Percentiles rank a stretch among this genome's conserved stretches.
These are phyloP conservation scores for Empis livida DNA, from an alignment of 2,888 invertebrate species.

Conservation along the genomic window DNA sequence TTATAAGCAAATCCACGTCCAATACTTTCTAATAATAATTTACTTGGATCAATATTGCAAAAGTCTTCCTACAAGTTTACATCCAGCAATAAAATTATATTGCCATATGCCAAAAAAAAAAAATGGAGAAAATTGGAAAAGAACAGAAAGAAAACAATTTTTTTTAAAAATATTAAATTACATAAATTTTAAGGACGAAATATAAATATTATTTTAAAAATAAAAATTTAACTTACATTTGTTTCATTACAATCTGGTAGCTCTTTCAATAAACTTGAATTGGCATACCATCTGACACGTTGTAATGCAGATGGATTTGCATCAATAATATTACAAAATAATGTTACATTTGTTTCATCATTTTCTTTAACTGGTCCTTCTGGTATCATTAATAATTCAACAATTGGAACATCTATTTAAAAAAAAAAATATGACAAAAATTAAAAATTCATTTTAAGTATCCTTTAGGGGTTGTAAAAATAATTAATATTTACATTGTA, in stretches of 20 bases:
- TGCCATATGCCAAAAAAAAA: constrained; percentile 23
- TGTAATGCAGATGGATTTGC: constrained; percentile 64
- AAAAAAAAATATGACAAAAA: no score
- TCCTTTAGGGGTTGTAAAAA: no score
- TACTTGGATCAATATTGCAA: constrained; percentile 77
- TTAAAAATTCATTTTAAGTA: no score
- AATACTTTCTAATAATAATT: constrained; percentile 72
- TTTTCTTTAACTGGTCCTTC: constrained; percentile 64
- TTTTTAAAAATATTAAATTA: neutral
- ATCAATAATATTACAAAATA: constrained; percentile 63
- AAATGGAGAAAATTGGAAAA: neutral
- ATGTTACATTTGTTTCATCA: constrained; percentile 65
- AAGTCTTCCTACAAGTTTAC: constrained; percentile 40
- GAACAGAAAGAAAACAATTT: neutral
- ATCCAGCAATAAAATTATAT: no score
- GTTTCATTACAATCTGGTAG: constrained; percentile 56
- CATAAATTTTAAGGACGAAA: neutral
- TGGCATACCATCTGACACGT: constrained; percentile 78
- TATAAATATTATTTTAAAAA: neutral
- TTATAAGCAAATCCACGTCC: constrained; percentile 83
- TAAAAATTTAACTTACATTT: constrained; percentile 20
- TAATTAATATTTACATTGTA: constrained; percentile 60
- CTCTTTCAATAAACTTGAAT: constrained; percentile 70
- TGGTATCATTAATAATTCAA: constrained; percentile 63
- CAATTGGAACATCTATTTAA: constrained; percentile 60